Evolutionary conservation across 2,797 vertebrate species (phyloP).

Genomic region (Danio jaintianensis): DNA sequence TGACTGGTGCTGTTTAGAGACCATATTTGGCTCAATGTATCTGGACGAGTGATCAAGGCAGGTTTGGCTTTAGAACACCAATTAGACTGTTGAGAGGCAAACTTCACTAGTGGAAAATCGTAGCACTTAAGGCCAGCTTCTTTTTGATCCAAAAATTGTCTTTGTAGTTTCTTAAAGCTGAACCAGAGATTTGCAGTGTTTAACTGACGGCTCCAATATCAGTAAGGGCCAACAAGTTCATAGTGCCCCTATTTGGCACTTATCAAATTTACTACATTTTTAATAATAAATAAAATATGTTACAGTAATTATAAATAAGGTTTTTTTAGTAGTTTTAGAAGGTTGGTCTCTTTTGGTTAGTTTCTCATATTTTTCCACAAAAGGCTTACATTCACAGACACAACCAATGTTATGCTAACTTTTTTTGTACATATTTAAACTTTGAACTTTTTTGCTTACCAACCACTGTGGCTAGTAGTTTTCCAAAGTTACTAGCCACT

Average conservation of each 20-base stretch:
- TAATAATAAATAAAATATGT: no score
- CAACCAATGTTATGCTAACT: no score
- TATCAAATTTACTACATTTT: neutral
- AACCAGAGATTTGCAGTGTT: neutral
- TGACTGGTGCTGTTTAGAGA: constrained; percentile 55
- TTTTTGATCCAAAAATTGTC: neutral
- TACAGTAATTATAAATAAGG: no score
- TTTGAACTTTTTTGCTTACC: no score
- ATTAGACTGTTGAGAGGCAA: constrained; percentile 43
- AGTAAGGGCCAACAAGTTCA: neutral
- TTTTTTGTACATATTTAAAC: no score
- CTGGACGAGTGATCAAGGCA: constrained; percentile 63
- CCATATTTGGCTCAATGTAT: constrained; percentile 36
- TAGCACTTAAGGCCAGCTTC: neutral
- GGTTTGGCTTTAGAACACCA: constrained; percentile 58
- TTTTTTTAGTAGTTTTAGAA: no score
- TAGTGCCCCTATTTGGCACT: neutral
- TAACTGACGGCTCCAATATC: neutral
- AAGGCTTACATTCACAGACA: no score
- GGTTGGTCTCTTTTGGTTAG: no score
- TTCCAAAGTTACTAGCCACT: no score
- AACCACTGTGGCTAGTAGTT: no score
- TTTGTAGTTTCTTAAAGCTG: neutral
- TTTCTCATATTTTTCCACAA: no score
- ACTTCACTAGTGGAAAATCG: constrained; percentile 25